Conservation (phyloP, 1,140 invertebrate species). For the Schlechtendalia chinensis region DNA sequence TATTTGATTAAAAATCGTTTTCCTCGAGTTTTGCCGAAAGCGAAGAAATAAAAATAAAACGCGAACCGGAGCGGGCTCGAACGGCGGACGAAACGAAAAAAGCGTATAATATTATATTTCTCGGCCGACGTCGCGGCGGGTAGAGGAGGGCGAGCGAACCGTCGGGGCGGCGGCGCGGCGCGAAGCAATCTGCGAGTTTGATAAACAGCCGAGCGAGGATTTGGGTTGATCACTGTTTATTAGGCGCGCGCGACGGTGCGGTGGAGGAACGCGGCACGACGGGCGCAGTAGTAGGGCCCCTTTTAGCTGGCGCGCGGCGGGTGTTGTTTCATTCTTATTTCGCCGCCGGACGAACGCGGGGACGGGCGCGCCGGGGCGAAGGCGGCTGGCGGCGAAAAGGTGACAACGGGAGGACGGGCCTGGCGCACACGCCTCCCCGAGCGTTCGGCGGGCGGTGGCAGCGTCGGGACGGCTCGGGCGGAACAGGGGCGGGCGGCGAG, state of each 20-base stretch:
- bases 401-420: conserved; percentile 33
- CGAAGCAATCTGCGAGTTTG: conserved; percentile 34
- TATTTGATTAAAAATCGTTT: conserved; percentile 36
- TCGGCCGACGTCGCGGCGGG: background rate
- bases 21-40: background rate
- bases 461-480: background rate
- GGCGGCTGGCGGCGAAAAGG: conserved; percentile 16
- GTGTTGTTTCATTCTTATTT: conserved; percentile 17
- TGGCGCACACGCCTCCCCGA: conserved; percentile 5
- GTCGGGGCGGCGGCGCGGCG: background rate
- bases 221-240: conserved; percentile 49
- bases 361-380: background rate
- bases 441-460: background rate
- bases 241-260: background rate
- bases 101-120: conserved; percentile 7
- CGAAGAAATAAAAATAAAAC: background rate
- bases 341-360: background rate
- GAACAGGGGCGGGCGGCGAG: background rate
- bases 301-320: background rate
- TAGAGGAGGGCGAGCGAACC: background rate
- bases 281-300: background rate
- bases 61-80: background rate
- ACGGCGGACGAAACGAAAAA: background rate
- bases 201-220: conserved; percentile 46
- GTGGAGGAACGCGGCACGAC: background rate